Evolutionary conservation across 2,113 vertebrate species (phyloP).

Genomic region (Noctilio leporinus): DNA sequence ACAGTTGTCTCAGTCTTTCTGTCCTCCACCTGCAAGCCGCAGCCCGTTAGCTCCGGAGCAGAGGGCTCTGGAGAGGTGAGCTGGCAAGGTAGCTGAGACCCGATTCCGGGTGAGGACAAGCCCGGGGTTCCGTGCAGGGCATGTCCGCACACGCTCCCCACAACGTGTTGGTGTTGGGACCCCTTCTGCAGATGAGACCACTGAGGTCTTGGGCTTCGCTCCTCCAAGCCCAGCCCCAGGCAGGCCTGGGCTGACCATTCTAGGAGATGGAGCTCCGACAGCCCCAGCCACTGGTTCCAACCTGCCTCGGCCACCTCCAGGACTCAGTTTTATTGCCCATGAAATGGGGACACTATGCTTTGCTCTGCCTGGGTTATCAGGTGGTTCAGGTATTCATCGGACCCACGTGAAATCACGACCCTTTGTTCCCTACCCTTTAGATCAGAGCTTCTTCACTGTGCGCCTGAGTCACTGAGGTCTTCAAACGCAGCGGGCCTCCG

Average conservation of each 20-base stretch:
- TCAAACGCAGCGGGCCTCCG: background rate
- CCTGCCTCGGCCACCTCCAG: background rate
- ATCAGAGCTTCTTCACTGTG: background rate
- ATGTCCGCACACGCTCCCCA: background rate
- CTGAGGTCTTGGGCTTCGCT: background rate
- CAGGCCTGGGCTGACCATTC: background rate
- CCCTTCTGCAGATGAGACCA: background rate
- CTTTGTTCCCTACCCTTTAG: background rate
- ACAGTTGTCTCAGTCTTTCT: background rate
- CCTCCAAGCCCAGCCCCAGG: background rate
- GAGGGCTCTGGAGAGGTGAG: background rate
- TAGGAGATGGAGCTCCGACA: background rate
- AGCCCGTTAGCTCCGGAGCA: background rate
- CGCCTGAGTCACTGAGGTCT: fast-evolving
- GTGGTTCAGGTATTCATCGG: no score
- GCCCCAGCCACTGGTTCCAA: background rate
- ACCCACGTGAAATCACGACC: background rate
- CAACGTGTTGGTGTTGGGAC: fast-evolving
- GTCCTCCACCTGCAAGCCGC: constrained; percentile 5
- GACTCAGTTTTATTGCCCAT: background rate
- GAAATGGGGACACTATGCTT: background rate
- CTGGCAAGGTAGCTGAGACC: background rate
- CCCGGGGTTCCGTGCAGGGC: background rate
- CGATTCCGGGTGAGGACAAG: background rate
- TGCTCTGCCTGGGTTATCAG: background rate